Evolutionary conservation across 2,113 vertebrate genomes (phyloP).

Genomic region (Propithecus coquereli): DNA sequence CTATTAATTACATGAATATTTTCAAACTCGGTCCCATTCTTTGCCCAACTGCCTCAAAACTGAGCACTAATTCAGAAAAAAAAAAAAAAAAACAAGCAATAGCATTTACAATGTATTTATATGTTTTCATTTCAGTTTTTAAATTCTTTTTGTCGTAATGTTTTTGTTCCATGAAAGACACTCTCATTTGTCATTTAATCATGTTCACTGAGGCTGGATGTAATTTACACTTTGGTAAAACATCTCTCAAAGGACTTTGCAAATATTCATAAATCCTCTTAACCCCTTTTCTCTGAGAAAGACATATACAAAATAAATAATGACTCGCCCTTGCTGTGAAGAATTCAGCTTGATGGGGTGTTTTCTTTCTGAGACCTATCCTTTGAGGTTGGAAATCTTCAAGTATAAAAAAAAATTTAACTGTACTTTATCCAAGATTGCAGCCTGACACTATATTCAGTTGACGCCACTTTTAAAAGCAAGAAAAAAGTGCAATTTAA

Average conservation of each 20-base stretch:
- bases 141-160: not conserved
- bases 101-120: not conserved
- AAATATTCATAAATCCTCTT: not conserved
- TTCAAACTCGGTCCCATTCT: not conserved
- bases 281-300: not conserved
- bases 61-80: not conserved
- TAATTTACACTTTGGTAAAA: constrained; percentile 22
- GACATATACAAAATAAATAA: not conserved
- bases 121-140: not conserved
- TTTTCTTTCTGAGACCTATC: not conserved
- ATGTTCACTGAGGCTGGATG: not conserved
- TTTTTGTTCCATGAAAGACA: not conserved
- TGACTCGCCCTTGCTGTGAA: not conserved
- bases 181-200: constrained; percentile 3
- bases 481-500: not conserved
- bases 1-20: not conserved
- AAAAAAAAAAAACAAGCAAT: not conserved
- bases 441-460: not conserved
- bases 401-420: not conserved
- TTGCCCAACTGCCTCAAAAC: not conserved
- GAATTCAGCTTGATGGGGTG: not conserved
- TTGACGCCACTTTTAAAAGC: not conserved
- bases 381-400: not conserved
- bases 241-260: not conserved
- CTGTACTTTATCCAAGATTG: not conserved